A percentile compares a stretch with the other conserved stretches of the same genome.
Conservation (phyloP, 2,113 vertebrate genomes). For the Australoheros scitulus region DNA sequence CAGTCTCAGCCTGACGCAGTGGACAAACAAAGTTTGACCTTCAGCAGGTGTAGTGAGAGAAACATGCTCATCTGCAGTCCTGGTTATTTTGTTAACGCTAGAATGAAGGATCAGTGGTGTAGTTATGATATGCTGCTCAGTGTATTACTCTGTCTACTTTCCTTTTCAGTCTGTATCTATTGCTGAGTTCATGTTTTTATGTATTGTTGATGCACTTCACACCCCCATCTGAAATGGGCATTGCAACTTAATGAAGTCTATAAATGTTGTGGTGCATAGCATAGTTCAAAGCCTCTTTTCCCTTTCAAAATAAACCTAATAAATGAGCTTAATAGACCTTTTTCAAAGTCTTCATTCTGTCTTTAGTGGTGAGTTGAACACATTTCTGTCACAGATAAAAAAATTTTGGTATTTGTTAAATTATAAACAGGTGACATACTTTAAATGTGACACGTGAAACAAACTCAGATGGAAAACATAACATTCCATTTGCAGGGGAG, state of each 20-base stretch:
- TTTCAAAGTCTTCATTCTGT: too few relatives aligned
- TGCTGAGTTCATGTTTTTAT: not conserved
- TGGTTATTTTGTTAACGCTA: fast-evolving
- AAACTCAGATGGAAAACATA: too few relatives aligned
- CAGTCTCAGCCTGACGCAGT: not conserved
- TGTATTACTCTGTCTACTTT: not conserved
- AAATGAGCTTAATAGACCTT: not conserved
- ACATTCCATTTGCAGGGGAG: too few relatives aligned
- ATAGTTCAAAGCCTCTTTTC: not conserved
- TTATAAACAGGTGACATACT: too few relatives aligned
- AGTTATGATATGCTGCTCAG: not conserved
- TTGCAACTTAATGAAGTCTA: not conserved
- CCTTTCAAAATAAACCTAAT: not conserved
- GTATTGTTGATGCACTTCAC: not conserved
- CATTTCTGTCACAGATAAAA: too few relatives aligned
- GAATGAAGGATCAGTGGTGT: not conserved
- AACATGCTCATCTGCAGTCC: not conserved
- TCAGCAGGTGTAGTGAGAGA: not conserved
- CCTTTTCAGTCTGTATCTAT: not conserved
- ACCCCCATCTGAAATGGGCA: not conserved
- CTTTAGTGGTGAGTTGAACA: too few relatives aligned
- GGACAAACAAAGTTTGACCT: fast-evolving
- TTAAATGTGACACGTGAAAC: too few relatives aligned
- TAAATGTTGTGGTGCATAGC: not conserved
- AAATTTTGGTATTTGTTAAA: too few relatives aligned